A percentile compares a stretch with the other conserved stretches of the same genome.
Evolutionary conservation across 2,888 invertebrate genomes (phyloP).

Genomic region (Lasioglossum villosulum): DNA sequence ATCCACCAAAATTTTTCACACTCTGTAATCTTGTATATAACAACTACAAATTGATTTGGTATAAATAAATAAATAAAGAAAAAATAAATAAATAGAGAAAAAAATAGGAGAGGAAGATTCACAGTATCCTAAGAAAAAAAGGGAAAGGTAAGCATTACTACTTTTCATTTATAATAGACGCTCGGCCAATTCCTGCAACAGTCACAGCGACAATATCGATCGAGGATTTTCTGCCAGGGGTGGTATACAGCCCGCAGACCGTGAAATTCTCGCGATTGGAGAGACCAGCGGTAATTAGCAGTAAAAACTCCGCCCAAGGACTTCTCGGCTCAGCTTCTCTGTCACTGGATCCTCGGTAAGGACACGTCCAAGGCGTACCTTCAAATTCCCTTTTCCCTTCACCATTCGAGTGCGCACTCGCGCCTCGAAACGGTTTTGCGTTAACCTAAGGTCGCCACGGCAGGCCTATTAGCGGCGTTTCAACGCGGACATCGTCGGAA

Average conservation of each 20-base stretch:
- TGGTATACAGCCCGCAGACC: constrained; percentile 28
- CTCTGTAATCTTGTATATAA: no score
- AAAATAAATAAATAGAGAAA: no score
- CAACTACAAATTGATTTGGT: no score
- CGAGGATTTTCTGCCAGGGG: background rate
- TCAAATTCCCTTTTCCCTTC: constrained; percentile 1
- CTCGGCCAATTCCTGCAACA: background rate
- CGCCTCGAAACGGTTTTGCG: constrained; percentile 27
- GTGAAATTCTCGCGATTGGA: constrained; percentile 43
- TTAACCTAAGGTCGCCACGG: background rate
- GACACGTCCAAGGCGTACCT: constrained; percentile 21
- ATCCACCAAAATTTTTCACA: no score
- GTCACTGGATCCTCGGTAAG: constrained; percentile 24
- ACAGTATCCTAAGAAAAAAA: background rate
- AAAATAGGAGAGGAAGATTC: background rate
- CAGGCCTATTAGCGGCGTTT: constrained; percentile 4
- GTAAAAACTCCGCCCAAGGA: constrained; percentile 53
- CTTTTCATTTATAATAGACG: background rate
- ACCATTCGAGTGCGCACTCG: background rate
- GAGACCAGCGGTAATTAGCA: constrained; percentile 54
- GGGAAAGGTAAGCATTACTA: background rate
- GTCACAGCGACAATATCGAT: background rate
- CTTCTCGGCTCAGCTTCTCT: constrained; percentile 21
- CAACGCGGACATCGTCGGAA: constrained; percentile 37
- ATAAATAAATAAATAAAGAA: no score